phyloP scores from a whole-genome alignment of 2,113 vertebrate genomes.

The Morone chrysops region DNA sequence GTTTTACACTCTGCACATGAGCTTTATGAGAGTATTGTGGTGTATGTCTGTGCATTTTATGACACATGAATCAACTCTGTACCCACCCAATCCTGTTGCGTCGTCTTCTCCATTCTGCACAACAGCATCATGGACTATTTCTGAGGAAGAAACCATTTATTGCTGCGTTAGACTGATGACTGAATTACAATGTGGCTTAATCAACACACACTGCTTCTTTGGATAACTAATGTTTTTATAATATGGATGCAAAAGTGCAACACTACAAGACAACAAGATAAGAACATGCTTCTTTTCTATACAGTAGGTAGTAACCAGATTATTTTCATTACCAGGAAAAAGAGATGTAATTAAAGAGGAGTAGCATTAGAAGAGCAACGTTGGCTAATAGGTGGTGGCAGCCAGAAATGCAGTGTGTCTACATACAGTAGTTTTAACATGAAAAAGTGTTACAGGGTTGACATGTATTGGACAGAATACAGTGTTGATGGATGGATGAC shows the following conservation, averaged over 20 bases:
- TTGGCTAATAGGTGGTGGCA: constrained; percentile 22
- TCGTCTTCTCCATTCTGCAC: constrained; percentile 68
- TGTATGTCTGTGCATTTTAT: background rate
- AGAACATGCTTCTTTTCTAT: background rate
- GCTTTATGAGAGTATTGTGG: background rate
- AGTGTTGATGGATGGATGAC: constrained; percentile 20
- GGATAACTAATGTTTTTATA: background rate
- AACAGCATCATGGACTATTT: constrained; percentile 35
- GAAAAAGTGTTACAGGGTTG: background rate
- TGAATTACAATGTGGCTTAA: background rate
- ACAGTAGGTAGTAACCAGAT: too few species aligned
- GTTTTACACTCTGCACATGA: background rate
- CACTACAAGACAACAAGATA: background rate
- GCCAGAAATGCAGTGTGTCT: constrained; percentile 2
- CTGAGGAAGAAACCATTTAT: constrained; percentile 48
- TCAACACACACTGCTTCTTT: constrained; percentile 17
- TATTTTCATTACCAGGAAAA: background rate
- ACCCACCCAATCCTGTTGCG: constrained; percentile 43
- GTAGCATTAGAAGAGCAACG: constrained; percentile 11
- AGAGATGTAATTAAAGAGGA: constrained; percentile 13
- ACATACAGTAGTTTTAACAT: background rate
- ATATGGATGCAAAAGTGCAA: background rate
- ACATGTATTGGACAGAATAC: constrained; percentile 16
- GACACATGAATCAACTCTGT: background rate
- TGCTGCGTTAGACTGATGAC: background rate